These are phyloP conservation scores for Noctua janthe DNA, from an alignment of 2,888 invertebrate genomes.

Conservation along the genomic window DNA sequence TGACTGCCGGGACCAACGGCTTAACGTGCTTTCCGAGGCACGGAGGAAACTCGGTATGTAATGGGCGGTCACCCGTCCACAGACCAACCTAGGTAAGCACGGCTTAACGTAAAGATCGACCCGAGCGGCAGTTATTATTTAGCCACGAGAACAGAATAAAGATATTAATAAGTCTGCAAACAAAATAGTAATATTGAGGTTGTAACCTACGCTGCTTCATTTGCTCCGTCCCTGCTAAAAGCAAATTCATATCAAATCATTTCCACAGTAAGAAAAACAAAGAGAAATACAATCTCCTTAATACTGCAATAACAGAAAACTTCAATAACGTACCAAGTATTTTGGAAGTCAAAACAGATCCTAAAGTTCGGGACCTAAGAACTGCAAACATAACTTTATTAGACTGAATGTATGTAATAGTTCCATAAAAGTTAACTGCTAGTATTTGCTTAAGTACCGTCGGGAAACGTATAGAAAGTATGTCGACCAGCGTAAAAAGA, in stretches of 20 bases:
- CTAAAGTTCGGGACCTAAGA: constrained; percentile 67
- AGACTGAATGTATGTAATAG: constrained; percentile 83
- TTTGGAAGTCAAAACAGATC: constrained; percentile 68
- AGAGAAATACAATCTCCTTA: constrained; percentile 51
- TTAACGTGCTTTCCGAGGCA: too few species aligned
- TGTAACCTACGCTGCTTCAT: constrained; percentile 26
- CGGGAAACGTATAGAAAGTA: constrained; percentile 68
- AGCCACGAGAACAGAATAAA: constrained; percentile 1
- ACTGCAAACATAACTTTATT: constrained; percentile 83
- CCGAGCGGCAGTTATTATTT: too few species aligned
- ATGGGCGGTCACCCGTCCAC: too few species aligned
- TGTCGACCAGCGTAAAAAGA: constrained; percentile 72
- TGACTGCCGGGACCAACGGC: too few species aligned
- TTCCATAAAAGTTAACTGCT: constrained; percentile 86
- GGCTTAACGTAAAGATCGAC: too few species aligned
- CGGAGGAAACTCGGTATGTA: too few species aligned
- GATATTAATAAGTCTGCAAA: constrained; percentile 29
- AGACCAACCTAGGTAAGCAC: too few species aligned
- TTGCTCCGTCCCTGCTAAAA: constrained; percentile 33
- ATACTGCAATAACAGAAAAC: constrained; percentile 41
- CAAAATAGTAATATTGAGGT: constrained; percentile 19
- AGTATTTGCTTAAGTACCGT: constrained; percentile 84
- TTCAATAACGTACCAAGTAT: constrained; percentile 58
- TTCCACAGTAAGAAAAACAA: constrained; percentile 39
- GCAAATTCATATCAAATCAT: constrained; percentile 52